Evolutionary conservation across 37 sponge, comb jelly and placozoan species (phyloP).

Genomic region (Agelas oroides): DNA sequence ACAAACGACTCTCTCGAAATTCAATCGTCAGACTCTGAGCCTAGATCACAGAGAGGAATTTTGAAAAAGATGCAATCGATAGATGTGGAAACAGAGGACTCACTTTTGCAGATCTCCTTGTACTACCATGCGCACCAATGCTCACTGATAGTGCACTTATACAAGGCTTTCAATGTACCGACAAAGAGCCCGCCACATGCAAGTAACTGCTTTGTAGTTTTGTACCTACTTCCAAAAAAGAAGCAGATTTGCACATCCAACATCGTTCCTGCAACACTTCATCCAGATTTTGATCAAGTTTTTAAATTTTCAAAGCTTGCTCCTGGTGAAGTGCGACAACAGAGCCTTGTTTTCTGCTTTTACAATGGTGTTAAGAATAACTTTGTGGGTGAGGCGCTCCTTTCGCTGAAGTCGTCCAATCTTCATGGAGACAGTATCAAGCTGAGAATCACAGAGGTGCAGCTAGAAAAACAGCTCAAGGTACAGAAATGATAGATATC

Average conservation of each 20-base stretch:
- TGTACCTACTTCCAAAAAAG: constrained; percentile 63
- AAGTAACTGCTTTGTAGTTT: constrained; percentile 35
- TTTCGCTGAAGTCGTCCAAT: constrained; percentile 1
- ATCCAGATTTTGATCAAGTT: constrained; percentile 61
- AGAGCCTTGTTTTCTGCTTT: constrained; percentile 37
- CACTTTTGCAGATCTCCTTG: constrained; percentile 22
- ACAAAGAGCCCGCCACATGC: constrained; percentile 10
- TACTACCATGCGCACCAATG: constrained; percentile 53
- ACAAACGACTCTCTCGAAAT: no score
- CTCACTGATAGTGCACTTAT: constrained; percentile 55
- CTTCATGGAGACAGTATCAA: background rate
- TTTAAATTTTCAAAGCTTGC: constrained; percentile 60
- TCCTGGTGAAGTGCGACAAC: constrained; percentile 35
- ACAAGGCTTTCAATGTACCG: constrained; percentile 31
- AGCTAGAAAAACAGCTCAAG: background rate
- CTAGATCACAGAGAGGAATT: no score
- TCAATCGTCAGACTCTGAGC: no score
- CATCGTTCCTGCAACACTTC: constrained; percentile 4
- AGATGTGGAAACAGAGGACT: no score
- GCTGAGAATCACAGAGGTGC: background rate
- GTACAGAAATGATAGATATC: background rate
- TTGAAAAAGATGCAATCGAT: no score
- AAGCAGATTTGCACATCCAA: constrained; percentile 49
- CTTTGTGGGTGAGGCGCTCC: background rate
- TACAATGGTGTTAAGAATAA: constrained; percentile 3